Evolutionary conservation across 2,113 vertebrate genomes (phyloP).

Genomic region (Thryonomys swinderianus): DNA sequence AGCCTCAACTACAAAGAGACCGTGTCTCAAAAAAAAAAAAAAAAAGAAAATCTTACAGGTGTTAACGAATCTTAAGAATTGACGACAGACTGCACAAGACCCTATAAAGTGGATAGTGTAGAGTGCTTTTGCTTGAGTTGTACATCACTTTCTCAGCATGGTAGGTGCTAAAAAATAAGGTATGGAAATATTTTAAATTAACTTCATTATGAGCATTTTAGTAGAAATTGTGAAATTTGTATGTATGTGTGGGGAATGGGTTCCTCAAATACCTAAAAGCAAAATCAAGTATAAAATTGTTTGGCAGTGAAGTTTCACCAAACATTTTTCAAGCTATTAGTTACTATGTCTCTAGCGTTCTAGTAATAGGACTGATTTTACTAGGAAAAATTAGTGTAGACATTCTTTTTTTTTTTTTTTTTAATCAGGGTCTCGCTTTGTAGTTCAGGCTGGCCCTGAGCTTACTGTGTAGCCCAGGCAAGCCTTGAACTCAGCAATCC

Average conservation of each 20-base stretch:
- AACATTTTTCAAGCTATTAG: neutral
- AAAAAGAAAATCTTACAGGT: neutral
- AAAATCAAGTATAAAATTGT: slow-evolving; percentile 20
- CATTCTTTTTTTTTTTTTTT: no score
- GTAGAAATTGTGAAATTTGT: neutral
- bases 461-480: no score
- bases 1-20: no score
- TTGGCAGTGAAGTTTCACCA: neutral
- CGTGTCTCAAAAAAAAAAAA: no score
- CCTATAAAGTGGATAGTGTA: neutral
- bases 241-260: neutral
- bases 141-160: neutral
- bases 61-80: neutral
- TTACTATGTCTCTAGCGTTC: neutral
- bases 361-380: no score
- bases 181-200: slow-evolving; percentile 3
- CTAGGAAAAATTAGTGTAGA: no score
- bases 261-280: slow-evolving; percentile 25
- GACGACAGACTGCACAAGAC: neutral
- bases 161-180: slow-evolving; percentile 7
- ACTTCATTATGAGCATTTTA: slow-evolving; percentile 23
- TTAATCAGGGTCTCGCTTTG: no score
- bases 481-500: no score
- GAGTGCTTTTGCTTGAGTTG: slow-evolving; percentile 34
- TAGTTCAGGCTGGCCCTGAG: no score